Evolutionary conservation across 35 echinoderm and acorn worm species (phyloP), one percentile per base, ranked within the genome.

Genomic region (Patiria miniata): DNA sequence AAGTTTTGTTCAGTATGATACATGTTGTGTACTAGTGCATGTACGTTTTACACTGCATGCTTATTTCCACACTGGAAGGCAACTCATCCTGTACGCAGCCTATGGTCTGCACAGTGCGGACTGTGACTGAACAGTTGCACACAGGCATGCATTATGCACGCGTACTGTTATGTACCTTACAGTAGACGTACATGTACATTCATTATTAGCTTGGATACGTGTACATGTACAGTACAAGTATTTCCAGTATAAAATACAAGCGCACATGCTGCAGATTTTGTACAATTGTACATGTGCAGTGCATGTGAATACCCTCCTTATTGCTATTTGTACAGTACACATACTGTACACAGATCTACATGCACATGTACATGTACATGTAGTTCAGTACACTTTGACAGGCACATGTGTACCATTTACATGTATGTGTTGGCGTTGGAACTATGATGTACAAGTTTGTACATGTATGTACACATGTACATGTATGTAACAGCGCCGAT

Each of bases 321-420:
- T 21, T 16, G 19, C 5, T 61, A 7, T 29, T 22, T 73, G 65
- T 69, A 69, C 61, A 23, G 30, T 36, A 36, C 30, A 30, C 34
- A 0, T 73, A 73, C 65, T 47, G 42, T 47, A 73, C 34, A 23
- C 8, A 30, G 26, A 23, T 23, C 1, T 68, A 61, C 58, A 61
- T 68, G 22, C 29, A 30, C 10, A 73, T 73, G 22, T 73, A 73
- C 65, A 69, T 69, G 65, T 73, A 32, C 60, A 68, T 68, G 7
- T 68, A 36, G 21, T 28, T 73, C 14, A 14, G 10, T 68, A 22
- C n/a, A 47, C 12, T 47, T 12, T 47, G n/a, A 6, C 42, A 47
- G 4, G 4, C 4, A 6, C 4, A 47, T 47, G 42, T 47, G 42
- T 47, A 47, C 42, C n/a, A n/a, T n/a, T n/a, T n/a, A n/a, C n/a